phyloP scores from a whole-genome alignment of 2,888 invertebrate species.

The Eustalomyia histrio region DNA sequence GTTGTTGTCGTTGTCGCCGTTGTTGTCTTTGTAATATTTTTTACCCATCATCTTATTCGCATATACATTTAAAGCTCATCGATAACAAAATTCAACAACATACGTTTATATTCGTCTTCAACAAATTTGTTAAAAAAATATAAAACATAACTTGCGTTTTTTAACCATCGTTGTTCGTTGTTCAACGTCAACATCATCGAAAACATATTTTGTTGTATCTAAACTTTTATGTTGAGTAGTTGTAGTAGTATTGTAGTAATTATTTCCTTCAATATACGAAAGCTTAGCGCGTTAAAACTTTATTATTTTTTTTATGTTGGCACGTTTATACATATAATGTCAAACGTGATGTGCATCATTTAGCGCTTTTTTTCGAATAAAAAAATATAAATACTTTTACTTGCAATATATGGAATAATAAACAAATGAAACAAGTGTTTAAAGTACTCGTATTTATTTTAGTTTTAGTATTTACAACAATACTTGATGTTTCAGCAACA shows the following conservation, averaged over 20 bases:
- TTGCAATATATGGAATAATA: slow-evolving; percentile 13
- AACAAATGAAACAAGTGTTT: slow-evolving; percentile 35
- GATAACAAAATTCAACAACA: slow-evolving; percentile 3
- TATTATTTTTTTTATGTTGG: slow-evolving; percentile 13
- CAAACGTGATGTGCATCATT: slow-evolving; percentile 55
- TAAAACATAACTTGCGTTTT: slow-evolving; percentile 46
- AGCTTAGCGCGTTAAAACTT: slow-evolving; percentile 38
- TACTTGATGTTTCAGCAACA: slow-evolving; percentile 43
- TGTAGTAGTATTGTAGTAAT: not conserved
- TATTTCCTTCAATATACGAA: slow-evolving; percentile 9
- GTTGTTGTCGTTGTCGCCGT: slow-evolving; percentile 20
- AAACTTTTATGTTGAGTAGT: slow-evolving; percentile 34
- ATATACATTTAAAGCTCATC: slow-evolving; percentile 31
- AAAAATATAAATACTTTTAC: slow-evolving; percentile 36
- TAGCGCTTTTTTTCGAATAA: slow-evolving; percentile 22
- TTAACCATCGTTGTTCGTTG: not conserved
- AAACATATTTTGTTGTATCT: slow-evolving; percentile 23
- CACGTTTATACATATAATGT: slow-evolving; percentile 30
- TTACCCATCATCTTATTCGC: slow-evolving; percentile 32
- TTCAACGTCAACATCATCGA: slow-evolving; percentile 11
- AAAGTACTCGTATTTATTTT: slow-evolving; percentile 28
- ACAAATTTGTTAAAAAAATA: slow-evolving; percentile 40
- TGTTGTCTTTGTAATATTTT: slow-evolving; percentile 38
- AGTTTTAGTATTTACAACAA: not conserved
- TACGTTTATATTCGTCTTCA: slow-evolving; percentile 23